Percentiles rank a stretch among this genome's conserved stretches.
These are phyloP conservation scores for Sebastes jordani DNA, from an alignment of 2,797 vertebrate genomes.

Conservation along the genomic window DNA sequence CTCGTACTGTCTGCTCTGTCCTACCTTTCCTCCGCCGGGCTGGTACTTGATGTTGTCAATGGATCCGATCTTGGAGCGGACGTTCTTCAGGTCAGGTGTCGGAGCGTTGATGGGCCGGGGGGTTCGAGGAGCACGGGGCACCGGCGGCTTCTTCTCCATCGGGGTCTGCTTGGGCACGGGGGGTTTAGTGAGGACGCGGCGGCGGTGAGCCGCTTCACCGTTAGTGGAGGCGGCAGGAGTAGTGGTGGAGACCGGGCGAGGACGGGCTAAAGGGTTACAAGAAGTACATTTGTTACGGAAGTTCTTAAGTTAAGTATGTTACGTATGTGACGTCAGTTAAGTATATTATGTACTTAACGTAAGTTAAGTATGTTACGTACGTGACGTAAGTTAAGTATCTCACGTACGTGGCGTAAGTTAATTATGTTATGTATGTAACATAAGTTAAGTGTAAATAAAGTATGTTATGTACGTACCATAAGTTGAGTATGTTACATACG, in stretches of 20 bases:
- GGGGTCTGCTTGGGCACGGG: conserved; percentile 80
- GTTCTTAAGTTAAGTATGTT: too few species aligned
- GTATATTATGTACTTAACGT: too few species aligned
- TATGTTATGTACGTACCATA: too few species aligned
- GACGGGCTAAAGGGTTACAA: conserved; percentile 56
- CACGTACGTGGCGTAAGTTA: too few species aligned
- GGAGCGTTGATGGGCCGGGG: conserved; percentile 79
- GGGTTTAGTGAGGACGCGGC: conserved; percentile 83
- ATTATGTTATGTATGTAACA: too few species aligned
- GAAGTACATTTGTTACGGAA: too few species aligned
- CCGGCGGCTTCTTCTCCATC: conserved; percentile 81
- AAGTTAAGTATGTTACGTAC: too few species aligned
- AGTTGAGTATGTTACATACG: too few species aligned
- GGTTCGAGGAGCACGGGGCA: conserved; percentile 77
- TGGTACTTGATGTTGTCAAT: conserved; percentile 99
- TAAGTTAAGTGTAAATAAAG: too few species aligned
- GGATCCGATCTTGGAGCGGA: conserved; percentile 97
- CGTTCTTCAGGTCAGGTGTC: conserved; percentile 90
- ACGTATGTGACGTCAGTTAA: too few species aligned
- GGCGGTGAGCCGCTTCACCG: conserved; percentile 71
- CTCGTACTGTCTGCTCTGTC: background rate
- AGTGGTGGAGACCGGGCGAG: conserved; percentile 60
- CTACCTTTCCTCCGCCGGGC: conserved; percentile 97
- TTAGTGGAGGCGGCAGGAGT: conserved; percentile 72
- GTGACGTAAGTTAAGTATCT: too few species aligned